Base-by-base conservation (phyloP, 2,888 invertebrate species). In the Timema cristinae region DNA sequence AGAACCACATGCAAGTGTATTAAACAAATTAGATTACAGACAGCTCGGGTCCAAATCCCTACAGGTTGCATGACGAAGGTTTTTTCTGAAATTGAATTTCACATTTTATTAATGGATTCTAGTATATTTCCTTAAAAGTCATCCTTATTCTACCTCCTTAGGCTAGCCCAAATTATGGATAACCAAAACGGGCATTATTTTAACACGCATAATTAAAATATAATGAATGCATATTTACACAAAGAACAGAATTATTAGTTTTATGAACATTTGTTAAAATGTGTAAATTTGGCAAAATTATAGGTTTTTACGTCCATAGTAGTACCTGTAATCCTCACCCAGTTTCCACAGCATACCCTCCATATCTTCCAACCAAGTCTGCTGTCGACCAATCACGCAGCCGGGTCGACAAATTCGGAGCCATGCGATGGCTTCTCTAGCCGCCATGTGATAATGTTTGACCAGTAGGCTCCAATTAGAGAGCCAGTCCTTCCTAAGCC, bases 401-500 rank as follows among this genome's bases (percentile, higher is more conserved):
- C 95, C 95, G 0, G 95, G 94, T 75, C 95, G 86, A 81, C 94
- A 94, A 74, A 95, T 90, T 76, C 95, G 85, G 83, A 94, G 87
- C 95, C 95, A 96, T 4, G 91, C 93, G 77, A 95, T 94, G 7
- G 91, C 89, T 83, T 95, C 95, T 66, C 87, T 88, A 5, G 94
- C 91, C 0, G 92, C 89, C 85, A 95, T 90, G 68, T 88, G 85
- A 79, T 89, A 92, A 79, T 92, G 91, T 79, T 95, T 95, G 83
- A 96, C 93, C 76, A 96, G 81, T 94, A 95, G 80, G 92, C 91
- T 50, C 91, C 95, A 77, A 96, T 95, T 75, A 96, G 83, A 48
- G 94, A 91, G 10, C 95, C 95, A 71, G 96, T 96, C 80, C 96
- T 86, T 72, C 95, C 96, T 77, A 96, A 87, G 78, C 95, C 95